Evolutionary conservation across 1,140 invertebrate genomes (phyloP).

Genomic region (Drosophila malerkotliana): DNA sequence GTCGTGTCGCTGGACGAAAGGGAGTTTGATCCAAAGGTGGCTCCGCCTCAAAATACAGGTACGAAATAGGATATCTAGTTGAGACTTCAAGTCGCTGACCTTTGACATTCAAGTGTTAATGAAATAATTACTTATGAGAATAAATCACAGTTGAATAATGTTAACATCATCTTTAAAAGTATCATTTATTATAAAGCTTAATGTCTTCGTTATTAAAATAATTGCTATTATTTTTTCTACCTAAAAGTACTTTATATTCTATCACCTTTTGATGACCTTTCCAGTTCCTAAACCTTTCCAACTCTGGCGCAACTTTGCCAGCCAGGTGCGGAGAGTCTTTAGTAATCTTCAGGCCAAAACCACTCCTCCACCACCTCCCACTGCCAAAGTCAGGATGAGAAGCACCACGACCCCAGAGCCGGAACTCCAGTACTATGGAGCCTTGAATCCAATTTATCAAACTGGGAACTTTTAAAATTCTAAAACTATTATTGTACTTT

Average conservation of each 20-base stretch:
- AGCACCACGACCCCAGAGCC: constrained; percentile 19
- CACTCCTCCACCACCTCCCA: constrained; percentile 3
- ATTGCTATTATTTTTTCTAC: too few relatives aligned
- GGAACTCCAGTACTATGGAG: constrained; percentile 55
- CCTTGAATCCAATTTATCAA: constrained; percentile 65
- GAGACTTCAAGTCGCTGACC: not conserved
- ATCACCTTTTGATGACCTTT: not conserved
- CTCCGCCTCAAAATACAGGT: constrained; percentile 31
- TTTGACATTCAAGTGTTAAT: not conserved
- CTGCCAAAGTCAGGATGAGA: constrained; percentile 16
- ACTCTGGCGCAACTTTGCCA: constrained; percentile 48
- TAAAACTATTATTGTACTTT: constrained; percentile 27
- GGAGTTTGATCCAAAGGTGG: constrained; percentile 59
- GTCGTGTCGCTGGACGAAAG: constrained; percentile 36
- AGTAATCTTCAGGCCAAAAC: constrained; percentile 19
- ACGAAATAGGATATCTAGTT: not conserved
- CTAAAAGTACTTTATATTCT: too few relatives aligned
- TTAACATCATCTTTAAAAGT: not conserved
- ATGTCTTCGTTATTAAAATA: too few relatives aligned
- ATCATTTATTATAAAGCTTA: too few relatives aligned
- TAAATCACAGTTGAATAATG: too few relatives aligned
- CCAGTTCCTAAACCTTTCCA: constrained; percentile 29
- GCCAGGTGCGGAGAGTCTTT: constrained; percentile 29
- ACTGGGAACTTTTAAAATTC: constrained; percentile 47
- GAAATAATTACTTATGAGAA: not conserved